Percentiles rank a stretch among this genome's conserved stretches.
These are phyloP conservation scores for Drosophila greeni DNA, from an alignment of 2,888 invertebrate species.

Conservation along the genomic window DNA sequence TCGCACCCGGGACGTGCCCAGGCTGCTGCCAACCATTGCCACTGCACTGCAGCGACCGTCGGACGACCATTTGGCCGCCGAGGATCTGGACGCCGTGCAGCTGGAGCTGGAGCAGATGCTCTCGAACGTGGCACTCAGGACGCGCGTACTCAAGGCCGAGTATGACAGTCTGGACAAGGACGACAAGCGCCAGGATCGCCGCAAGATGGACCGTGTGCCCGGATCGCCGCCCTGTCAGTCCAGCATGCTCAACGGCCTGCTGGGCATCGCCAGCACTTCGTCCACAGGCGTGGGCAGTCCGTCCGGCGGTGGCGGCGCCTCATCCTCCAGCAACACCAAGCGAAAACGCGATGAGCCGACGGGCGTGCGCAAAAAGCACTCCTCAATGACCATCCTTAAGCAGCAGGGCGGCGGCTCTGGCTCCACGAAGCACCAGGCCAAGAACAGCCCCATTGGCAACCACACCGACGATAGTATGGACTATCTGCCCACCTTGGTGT, in stretches of 20 bases:
- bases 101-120: constrained; percentile 91
- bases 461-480: constrained; percentile 79
- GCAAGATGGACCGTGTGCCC: constrained; percentile 75
- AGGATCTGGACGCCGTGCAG: constrained; percentile 92
- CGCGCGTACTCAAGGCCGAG: constrained; percentile 88
- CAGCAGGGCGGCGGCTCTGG: constrained; percentile 70
- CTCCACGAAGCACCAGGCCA: constrained; percentile 78
- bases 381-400: constrained; percentile 82
- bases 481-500: constrained; percentile 48
- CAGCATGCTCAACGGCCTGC: constrained; percentile 34
- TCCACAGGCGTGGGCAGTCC: constrained; percentile 45
- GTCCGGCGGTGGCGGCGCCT: constrained; percentile 10
- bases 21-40: constrained; percentile 84
- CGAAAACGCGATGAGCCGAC: constrained; percentile 76
- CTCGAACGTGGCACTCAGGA: constrained; percentile 89
- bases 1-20: constrained; percentile 84
- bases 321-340: constrained; percentile 59
- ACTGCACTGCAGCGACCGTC: constrained; percentile 83
- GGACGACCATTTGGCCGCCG: constrained; percentile 90
- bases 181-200: constrained; percentile 80
- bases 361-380: constrained; percentile 79
- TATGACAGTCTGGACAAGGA: constrained; percentile 84
- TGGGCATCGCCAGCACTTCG: constrained; percentile 30
- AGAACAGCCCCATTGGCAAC: constrained; percentile 78
- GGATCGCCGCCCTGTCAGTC: constrained; percentile 56